A percentile compares a stretch with the other conserved stretches of the same genome.
phyloP scores from a whole-genome alignment of 2,888 invertebrate genomes.

The Coelinius sp. region DNA sequence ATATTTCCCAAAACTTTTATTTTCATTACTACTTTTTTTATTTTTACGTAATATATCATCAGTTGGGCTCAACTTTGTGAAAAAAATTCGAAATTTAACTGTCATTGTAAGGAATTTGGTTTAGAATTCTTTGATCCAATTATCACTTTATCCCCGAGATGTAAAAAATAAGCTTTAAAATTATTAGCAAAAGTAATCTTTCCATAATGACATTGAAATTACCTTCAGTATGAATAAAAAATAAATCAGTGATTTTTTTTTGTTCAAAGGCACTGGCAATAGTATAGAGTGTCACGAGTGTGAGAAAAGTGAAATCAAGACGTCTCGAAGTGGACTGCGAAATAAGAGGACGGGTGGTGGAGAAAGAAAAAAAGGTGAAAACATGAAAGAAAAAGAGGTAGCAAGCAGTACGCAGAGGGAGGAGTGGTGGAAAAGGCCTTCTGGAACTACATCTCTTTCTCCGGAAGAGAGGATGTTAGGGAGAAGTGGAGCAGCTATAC shows the following conservation, averaged over 20 bases:
- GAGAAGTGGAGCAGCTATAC: neutral
- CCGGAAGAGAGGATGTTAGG: neutral
- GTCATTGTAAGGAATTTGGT: no score
- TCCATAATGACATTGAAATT: neutral
- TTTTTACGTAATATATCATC: neutral
- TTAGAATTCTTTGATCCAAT: no score
- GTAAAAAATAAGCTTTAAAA: no score
- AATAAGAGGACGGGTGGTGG: neutral
- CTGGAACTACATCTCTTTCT: neutral
- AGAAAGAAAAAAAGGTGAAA: neutral
- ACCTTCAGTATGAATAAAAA: neutral
- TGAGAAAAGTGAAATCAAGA: neutral
- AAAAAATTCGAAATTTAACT: no score
- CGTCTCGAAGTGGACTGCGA: neutral
- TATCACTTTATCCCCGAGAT: no score
- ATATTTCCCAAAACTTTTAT: conserved; percentile 51
- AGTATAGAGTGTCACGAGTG: neutral
- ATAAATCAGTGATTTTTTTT: conserved; percentile 49
- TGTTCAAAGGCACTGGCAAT: conserved; percentile 16
- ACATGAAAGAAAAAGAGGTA: neutral
- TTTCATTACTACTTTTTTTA: neutral
- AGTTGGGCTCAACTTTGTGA: no score
- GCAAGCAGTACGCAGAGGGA: neutral
- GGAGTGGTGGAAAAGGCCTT: neutral
- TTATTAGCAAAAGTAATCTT: no score